A percentile compares a stretch with the other conserved stretches of the same genome.
These are phyloP conservation scores for Drosophila triauraria DNA, from an alignment of 1,140 invertebrate species.

Conservation along the genomic window DNA sequence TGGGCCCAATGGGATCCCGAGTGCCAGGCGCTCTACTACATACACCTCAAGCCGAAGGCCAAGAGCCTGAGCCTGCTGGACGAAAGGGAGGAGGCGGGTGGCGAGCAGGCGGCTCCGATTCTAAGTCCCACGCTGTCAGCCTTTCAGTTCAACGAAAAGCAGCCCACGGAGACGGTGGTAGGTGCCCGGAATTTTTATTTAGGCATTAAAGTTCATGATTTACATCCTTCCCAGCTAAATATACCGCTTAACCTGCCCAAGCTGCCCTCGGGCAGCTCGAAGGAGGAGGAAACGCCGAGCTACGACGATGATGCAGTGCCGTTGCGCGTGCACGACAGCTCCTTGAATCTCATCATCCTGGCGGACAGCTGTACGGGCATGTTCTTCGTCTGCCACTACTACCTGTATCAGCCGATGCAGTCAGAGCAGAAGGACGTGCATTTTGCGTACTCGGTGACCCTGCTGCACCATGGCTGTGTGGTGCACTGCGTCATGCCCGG, in stretches of 20 bases:
- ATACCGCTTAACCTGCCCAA: slow-evolving; percentile 93
- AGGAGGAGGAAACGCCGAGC: slow-evolving; percentile 86
- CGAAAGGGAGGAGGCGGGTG: slow-evolving; percentile 86
- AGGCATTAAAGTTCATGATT: background rate
- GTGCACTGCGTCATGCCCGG: slow-evolving; percentile 92
- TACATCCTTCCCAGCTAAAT: slow-evolving; percentile 88
- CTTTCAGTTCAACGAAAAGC: slow-evolving; percentile 93
- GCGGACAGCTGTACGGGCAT: slow-evolving; percentile 89
- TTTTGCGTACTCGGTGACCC: slow-evolving; percentile 92
- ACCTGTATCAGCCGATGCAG: slow-evolving; percentile 91
- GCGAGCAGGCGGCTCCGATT: slow-evolving; percentile 44
- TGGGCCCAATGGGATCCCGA: slow-evolving; percentile 94
- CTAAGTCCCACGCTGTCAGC: slow-evolving; percentile 90
- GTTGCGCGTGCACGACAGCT: slow-evolving; percentile 91
- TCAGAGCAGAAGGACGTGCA: slow-evolving; percentile 89
- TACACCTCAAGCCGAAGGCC: slow-evolving; percentile 89
- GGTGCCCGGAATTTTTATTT: slow-evolving; percentile 43
- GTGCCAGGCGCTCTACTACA: slow-evolving; percentile 90
- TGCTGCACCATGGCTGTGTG: slow-evolving; percentile 92
- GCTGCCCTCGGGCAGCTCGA: slow-evolving; percentile 86
- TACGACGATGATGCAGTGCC: slow-evolving; percentile 93
- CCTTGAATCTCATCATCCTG: slow-evolving; percentile 91
- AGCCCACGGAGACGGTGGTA: slow-evolving; percentile 94
- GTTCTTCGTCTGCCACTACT: slow-evolving; percentile 94
- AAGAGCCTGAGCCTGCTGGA: slow-evolving; percentile 87